These are phyloP conservation scores for Chrysodeixis includens DNA, from an alignment of 2,888 invertebrate species.

Conservation along the genomic window DNA sequence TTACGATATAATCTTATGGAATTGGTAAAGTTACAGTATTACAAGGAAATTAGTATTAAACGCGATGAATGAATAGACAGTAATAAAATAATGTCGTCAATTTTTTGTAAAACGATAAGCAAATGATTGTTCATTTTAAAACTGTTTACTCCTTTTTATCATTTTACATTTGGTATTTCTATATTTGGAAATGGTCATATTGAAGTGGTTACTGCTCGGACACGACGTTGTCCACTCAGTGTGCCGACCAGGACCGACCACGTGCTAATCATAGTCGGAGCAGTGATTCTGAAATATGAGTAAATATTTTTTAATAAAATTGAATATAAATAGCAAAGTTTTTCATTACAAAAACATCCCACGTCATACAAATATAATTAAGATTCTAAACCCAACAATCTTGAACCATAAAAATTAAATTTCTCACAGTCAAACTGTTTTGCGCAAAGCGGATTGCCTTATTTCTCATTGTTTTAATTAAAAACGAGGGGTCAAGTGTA, in stretches of 20 bases:
- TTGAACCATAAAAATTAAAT: conserved; percentile 46
- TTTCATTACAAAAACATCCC: conserved; percentile 52
- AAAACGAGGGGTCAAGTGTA: conserved; percentile 79
- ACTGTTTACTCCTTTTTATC: conserved; percentile 77
- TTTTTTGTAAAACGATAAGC: conserved; percentile 69
- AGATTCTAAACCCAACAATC: conserved; percentile 29
- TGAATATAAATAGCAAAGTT: conserved; percentile 72
- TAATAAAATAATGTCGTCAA: conserved; percentile 71
- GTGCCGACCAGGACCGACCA: conserved; percentile 58
- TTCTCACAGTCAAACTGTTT: conserved; percentile 67
- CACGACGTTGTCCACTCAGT: conserved; percentile 59
- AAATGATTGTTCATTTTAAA: conserved; percentile 67
- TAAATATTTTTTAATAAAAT: conserved; percentile 85
- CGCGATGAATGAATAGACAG: conserved; percentile 59
- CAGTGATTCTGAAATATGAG: conserved; percentile 82
- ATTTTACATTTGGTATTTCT: conserved; percentile 82
- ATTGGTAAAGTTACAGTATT: conserved; percentile 85
- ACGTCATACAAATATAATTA: conserved; percentile 17
- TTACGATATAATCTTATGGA: conserved; percentile 74
- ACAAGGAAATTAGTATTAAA: conserved; percentile 81
- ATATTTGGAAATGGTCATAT: conserved; percentile 75
- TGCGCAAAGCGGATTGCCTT: conserved; percentile 59
- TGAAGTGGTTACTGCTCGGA: conserved; percentile 69
- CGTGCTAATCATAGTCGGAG: conserved; percentile 68
- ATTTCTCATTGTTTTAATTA: conserved; percentile 80